Evolutionary conservation across 2,113 vertebrate genomes (phyloP), one percentile per base, ranked within the genome.

Genomic region (Girardinichthys multiradiatus): DNA sequence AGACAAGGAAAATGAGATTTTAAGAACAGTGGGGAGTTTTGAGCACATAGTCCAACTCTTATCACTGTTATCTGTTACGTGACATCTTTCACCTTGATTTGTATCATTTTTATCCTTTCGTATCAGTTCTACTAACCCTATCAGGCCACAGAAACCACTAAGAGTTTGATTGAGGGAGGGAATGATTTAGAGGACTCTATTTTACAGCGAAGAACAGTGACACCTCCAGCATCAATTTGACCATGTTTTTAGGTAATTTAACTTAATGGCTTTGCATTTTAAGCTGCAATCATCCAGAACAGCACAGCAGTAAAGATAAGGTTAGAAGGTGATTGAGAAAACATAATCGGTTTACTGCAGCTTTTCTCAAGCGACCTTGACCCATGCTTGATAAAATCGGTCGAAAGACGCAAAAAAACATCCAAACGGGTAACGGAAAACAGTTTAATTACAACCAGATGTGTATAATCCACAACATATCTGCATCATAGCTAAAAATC

Each of bases 231-330:
- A 17, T 33, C 30, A 31, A 19, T 57, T 33, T 39, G 17, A 42
- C 35, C 61, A 51, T 76, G 82, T 78, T 77, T 82, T 72, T 74
- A 63, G 72, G 64, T 60, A 26, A 82, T 85, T 86, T n/a, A 70
- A 42, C 59, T 89, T 89, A 82, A 91, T 37, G 60, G 69, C 78
- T 83, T 62, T 74, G 68, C 76, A 69, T 90, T 90, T 89, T 33
- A 84, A 54, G 77, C 48, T 60, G 81, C 75, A 79, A 88, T 87
- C 72, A 73, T 33, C 31, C 74, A 86, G 85, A 89, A 92, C 92
- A 93, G 92, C 91, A 92, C 27, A 19, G 90, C 89, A 72, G 88
- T 94, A 93, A 94, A 94, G 93, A 94, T 94, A 93, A 93, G 77
- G 29, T 6, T n/a, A 57, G 39, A 29, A 74, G 66, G 68, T 28